Evolutionary conservation across 2,113 vertebrate species (phyloP), one percentile per base, ranked within the genome.

Genomic region (Sisor rabdophorus): DNA sequence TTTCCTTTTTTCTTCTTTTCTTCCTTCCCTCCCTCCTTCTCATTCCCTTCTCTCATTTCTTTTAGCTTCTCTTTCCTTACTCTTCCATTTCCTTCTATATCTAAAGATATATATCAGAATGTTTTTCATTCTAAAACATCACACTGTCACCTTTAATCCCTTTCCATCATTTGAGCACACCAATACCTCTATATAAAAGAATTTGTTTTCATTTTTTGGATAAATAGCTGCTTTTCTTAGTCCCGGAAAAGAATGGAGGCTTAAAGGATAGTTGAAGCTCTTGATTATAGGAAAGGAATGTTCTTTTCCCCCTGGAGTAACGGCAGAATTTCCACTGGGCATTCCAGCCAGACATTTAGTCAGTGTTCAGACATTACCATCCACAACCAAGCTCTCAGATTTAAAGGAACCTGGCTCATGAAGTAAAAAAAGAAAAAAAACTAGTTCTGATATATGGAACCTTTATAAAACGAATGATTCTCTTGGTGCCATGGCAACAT

Each of bases 241-340:
- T 69, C 59, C 55, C 16, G 7, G 32, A 7, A 64, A 36, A 44
- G 55, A 4, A 1, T 17, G 32, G 50, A 54, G 50, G 56, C 59
- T 73, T 78, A 55, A 64, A 64, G 47, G 63, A 78, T 20, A 67
- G 71, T 71, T 48, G 48, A 76, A 47, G 44, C 67, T 60, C 40
- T 50, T 30, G 54, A 76, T 78, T 75, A 73, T 80, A 76, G 82
- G 55, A 78, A 70, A 76, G 64, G 71, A 83, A 80, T 78, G 76
- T 73, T 76, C 68, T 78, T 59, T 55, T 55, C 50, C 60, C 54
- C 55, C 36, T 36, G 28, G 44, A 56, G 28, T 58, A 53, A 59
- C 60, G 11, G 59, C 71, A 52, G 58, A 79, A 61, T 83, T 80
- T 83, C 79, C 79, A 76, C 73, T 16, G 73, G 79, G 76, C 26